Evolutionary conservation across 2,113 vertebrate genomes (phyloP), one percentile per base, ranked within the genome.

Genomic region (Myodes glareolus): DNA sequence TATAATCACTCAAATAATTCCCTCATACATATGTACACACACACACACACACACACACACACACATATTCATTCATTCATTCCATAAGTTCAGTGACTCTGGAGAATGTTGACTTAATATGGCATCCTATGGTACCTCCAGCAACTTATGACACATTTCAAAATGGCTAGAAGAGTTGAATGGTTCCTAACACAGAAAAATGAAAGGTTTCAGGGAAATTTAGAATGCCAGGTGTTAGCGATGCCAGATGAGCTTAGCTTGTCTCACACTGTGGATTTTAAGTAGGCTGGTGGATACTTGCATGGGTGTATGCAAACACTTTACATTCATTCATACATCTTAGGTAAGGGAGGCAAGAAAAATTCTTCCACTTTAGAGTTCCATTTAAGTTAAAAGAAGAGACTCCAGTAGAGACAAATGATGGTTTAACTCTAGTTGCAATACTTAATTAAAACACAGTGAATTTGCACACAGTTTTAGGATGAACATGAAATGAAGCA

Each of bases 371-470:
- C 36, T 78, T 42, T 89, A 52, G 61, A 68, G 19, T 68, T 61
- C 45, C 17, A 85, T 63, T 81, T 87, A 94, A 91, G 31, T 88
- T 47, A 55, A 92, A 78, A 75, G 50, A 61, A 45, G 92, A 78
- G 19, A 81, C 0, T 2, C 29, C 4, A 5, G 29, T 52, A 55
- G 12, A 67, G 27, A 3, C 39, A 92, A 82, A 52, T 33, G 36
- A 75, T 13, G 7, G 29, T 14, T 91, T 67, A 81, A 45, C 27
- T 90, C 94, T 50, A 36, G 1, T 50, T 50, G 45, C 39, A 78
- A 36, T 63, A 55, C 13, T 63, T 89, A 76, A 0, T 6, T 36
- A 65, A 76, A 77, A 75, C 2, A 68, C 2, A 92, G 47, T n/a
- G 29, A 94, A 70, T 88, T 86, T 36, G 65, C 13, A 50, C 7